Base-by-base conservation (phyloP, 2,888 invertebrate genomes). In the Agrotis segetum region DNA sequence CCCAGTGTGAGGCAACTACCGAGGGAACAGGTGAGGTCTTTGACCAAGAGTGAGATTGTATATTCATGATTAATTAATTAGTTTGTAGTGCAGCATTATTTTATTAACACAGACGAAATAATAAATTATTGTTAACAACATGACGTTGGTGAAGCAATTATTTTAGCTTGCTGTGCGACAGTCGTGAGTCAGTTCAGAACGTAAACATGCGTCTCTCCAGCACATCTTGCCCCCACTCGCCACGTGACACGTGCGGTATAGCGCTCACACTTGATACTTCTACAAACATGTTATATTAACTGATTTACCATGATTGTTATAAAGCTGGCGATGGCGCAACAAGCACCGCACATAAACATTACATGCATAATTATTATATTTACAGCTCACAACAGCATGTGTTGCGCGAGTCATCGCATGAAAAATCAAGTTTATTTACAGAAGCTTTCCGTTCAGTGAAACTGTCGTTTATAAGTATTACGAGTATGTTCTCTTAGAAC, bases 391-490 rank as follows among this genome's bases (percentile, higher is more conserved):
- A 62, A 62, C 55, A 62, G 52, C 69, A 53, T 29, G 66, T 53
- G 29, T 56, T n/a, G 13, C n/a, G 46, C 81, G 82, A 78, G 52
- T 82, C 84, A 84, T 60, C 50, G 11, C 19, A 44, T 24, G 66
- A 62, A 81, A 72, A 65, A 68, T 72, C 24, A 44, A 55, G 53
- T 53, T 69, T 74, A 79, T 82, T 78, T 64, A 79, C 74, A 58
- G 52, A 52, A 65, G 50, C 46, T 74, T 69, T 56, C 53, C 56
- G 63, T 46, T 72, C 50, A 50, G 47, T 47, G 46, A 52, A 62
- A 60, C 17, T 21, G 40, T 62, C 56, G 58, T 55, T 61, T 78
- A 58, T 55, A 50, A 50, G 29, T 46, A 13, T 62, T 63, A 46
- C 71, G 19, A 61, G 24, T 46, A 13, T 16, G 29, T 21, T 60